phyloP scores from a whole-genome alignment of 2,797 vertebrate genomes.

The Diplodus sargus region DNA sequence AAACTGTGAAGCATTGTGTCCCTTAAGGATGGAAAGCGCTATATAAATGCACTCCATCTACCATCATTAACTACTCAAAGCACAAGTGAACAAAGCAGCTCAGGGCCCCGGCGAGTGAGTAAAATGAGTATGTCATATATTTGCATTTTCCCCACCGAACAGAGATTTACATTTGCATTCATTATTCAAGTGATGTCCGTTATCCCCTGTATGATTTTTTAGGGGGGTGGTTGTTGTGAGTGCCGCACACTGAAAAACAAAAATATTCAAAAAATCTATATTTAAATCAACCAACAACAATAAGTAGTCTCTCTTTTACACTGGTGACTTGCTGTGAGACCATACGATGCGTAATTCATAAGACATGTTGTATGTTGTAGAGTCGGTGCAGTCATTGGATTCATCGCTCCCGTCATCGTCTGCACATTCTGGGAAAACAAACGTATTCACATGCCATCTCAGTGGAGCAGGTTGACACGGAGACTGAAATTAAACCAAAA shows the following conservation, averaged over 20 bases:
- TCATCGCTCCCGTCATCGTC: background rate
- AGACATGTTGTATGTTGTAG: slow-evolving; percentile 15
- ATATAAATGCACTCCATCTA: background rate
- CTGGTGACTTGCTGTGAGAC: background rate
- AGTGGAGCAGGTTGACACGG: slow-evolving; percentile 17
- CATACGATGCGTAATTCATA: background rate
- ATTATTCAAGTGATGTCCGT: background rate
- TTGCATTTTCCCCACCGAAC: background rate
- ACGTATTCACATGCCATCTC: background rate
- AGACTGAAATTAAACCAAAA: background rate
- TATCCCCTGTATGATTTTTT: background rate
- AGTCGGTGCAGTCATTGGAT: background rate
- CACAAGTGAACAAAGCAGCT: background rate
- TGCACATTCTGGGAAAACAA: slow-evolving; percentile 3
- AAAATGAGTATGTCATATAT: background rate
- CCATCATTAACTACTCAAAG: background rate
- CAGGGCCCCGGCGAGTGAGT: background rate
- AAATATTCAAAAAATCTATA: background rate
- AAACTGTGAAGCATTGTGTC: background rate
- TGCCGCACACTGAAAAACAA: background rate
- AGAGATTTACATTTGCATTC: background rate
- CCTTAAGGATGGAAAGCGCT: background rate
- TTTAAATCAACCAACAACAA: background rate
- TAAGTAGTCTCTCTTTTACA: background rate
- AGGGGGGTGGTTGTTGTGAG: background rate